Percentiles rank a stretch among this genome's conserved stretches.
Evolutionary conservation across 1,140 invertebrate genomes (phyloP).

Genomic region (Cherax destructor): DNA sequence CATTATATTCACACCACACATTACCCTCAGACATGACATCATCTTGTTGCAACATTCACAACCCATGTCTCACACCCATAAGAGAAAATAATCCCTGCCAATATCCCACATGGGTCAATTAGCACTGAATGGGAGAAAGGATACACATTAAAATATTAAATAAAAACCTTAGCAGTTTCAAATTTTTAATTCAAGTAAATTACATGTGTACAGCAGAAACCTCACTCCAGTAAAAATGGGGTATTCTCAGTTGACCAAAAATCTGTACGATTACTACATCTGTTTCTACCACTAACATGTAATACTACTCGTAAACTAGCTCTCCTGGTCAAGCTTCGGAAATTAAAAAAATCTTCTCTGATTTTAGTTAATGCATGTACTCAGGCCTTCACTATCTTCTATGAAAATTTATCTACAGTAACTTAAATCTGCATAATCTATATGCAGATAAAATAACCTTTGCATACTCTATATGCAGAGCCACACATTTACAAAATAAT

Average conservation of each 20-base stretch:
- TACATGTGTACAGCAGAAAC: slow-evolving; percentile 8
- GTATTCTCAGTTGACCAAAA: background rate
- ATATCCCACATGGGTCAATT: no score
- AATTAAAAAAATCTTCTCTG: background rate
- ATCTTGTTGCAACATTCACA: no score
- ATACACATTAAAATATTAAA: background rate
- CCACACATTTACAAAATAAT: background rate
- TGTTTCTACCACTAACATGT: slow-evolving; percentile 10
- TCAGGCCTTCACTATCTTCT: slow-evolving; percentile 3
- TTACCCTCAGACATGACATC: no score
- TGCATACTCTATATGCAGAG: background rate
- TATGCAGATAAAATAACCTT: background rate
- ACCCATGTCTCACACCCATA: no score
- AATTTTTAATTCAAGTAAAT: slow-evolving; percentile 10
- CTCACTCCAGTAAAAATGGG: background rate
- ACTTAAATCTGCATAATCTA: background rate
- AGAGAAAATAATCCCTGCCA: no score
- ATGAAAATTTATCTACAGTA: background rate
- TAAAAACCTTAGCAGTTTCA: background rate
- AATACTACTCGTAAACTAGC: background rate
- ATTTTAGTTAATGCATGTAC: background rate
- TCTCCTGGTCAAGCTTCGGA: background rate
- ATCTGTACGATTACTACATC: background rate
- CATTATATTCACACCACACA: no score
- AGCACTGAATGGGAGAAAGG: no score